A percentile compares a stretch with the other conserved stretches of the same genome.
phyloP scores from a whole-genome alignment of 1,140 invertebrate genomes.

The Neodiprion fabricii region DNA sequence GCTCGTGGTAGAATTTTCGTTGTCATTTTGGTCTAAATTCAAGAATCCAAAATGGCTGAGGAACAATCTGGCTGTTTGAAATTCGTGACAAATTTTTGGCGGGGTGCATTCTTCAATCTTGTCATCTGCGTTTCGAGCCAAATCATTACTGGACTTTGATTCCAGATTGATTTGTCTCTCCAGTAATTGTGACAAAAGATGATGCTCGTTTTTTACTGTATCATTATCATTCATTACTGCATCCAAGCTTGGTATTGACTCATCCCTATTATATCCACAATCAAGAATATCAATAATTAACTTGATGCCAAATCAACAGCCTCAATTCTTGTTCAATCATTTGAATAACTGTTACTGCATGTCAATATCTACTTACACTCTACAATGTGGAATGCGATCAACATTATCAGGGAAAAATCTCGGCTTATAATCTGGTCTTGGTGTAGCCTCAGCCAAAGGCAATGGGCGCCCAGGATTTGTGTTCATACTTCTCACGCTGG shows the following conservation, averaged over 20 bases:
- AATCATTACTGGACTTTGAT: conserved; percentile 61
- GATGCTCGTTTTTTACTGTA: conserved; percentile 59
- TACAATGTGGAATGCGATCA: conserved; percentile 79
- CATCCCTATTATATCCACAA: conserved; percentile 67
- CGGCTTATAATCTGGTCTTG: conserved; percentile 69
- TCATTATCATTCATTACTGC: conserved; percentile 70
- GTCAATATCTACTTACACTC: conserved; percentile 69
- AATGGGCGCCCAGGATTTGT: conserved; percentile 79
- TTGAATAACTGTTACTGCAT: conserved; percentile 17
- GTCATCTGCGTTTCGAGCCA: conserved; percentile 59
- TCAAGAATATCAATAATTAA: conserved; percentile 15
- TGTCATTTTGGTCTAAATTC: conserved; percentile 74
- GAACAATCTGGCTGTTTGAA: conserved; percentile 92
- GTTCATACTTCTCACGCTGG: conserved; percentile 73
- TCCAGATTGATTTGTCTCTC: conserved; percentile 61
- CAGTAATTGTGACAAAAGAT: conserved; percentile 48
- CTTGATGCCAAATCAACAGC: conserved; percentile 1
- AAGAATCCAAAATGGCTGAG: conserved; percentile 94
- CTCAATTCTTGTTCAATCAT: conserved; percentile 11
- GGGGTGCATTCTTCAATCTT: conserved; percentile 77
- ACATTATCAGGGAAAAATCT: conserved; percentile 85
- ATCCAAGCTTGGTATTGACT: conserved; percentile 81
- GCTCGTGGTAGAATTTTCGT: conserved; percentile 62
- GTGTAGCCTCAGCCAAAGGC: conserved; percentile 74
- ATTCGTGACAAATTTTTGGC: conserved; percentile 85